phyloP scores from a whole-genome alignment of 2,797 vertebrate species.

The Enteromius treurensis region DNA sequence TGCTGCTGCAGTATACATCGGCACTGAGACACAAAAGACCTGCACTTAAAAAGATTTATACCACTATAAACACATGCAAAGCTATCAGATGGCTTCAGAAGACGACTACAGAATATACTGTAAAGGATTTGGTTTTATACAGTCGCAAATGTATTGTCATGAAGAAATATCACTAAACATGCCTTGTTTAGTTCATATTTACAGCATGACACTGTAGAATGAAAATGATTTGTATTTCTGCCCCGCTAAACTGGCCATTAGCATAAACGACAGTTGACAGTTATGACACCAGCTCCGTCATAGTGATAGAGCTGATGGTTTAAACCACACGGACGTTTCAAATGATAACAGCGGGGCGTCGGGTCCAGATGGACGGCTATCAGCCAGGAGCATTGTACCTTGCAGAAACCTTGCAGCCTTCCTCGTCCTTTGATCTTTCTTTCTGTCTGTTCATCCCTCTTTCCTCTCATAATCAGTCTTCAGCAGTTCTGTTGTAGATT shows the following conservation, averaged over 20 bases:
- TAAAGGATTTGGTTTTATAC: neutral
- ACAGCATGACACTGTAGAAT: neutral
- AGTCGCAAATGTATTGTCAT: neutral
- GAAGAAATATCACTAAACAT: conserved; percentile 7
- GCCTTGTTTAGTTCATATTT: neutral
- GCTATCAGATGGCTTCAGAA: neutral
- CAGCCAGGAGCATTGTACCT: conserved; percentile 19
- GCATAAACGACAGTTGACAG: conserved; percentile 22
- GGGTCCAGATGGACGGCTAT: conserved; percentile 21
- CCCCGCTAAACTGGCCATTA: neutral
- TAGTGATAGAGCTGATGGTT: conserved; percentile 32
- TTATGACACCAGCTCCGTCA: conserved; percentile 11
- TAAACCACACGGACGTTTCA: conserved; percentile 7
- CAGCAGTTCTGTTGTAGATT: conserved; percentile 28
- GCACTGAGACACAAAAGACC: conserved; percentile 62
- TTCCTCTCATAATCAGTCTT: neutral
- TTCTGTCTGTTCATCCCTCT: neutral
- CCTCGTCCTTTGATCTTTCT: conserved; percentile 20
- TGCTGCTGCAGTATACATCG: conserved; percentile 66
- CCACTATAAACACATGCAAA: conserved; percentile 22
- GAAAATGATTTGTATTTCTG: neutral
- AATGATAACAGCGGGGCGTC: neutral
- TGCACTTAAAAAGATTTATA: conserved; percentile 51
- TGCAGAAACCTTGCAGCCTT: conserved; percentile 15
- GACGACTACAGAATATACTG: neutral